Base-by-base conservation (phyloP, 2,797 vertebrate genomes). In the Peromyscus nudipes region DNA sequence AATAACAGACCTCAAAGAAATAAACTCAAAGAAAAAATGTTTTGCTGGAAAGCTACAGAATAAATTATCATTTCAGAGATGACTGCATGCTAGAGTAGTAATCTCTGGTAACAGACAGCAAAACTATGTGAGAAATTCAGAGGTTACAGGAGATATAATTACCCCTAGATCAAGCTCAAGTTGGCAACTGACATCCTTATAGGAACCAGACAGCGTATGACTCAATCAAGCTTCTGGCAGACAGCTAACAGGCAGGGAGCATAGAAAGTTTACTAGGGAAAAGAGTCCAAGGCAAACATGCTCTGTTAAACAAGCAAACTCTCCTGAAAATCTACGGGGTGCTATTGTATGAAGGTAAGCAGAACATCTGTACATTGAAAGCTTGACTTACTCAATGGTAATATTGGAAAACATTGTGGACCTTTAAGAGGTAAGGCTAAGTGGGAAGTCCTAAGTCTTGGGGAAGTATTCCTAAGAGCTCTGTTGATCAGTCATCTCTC, bases 81-180 rank as follows among this genome's bases (percentile, higher is more conserved):
- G 93, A 96, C 13, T 92, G 37, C 34, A 31, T 77, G 60, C 88
- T 95, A 55, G 25, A 71, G 64, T 86, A 91, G 85, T 82, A 91
- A 85, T 86, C n/a, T 40, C 79, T 43, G 71, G 82, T 43, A 92
- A 95, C 79, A 83, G 85, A 96, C 81, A 92, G 73, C 62, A 60
- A 80, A 85, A 95, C 69, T 85, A 82, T n/a, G 75, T 46, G 62
- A 79, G 80, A 92, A 60, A 86, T 37, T 92, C 64, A 19, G 52
- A 80, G n/a, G 90, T 79, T 93, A 89, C 12, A 87, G 57, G 49
- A 97, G 71, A 80, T 96, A 91, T 83, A 96, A 89, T 97, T 96
- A 97, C 89, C 89, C 89, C 92, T 13, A 11, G 75, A 93, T 83
- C 89, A 91, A 91, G 57, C 52, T 31, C n/a, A 91, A 91, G 75